Evolutionary conservation across 2,113 vertebrate species (phyloP), one percentile per base, ranked within the genome.

Genomic region (Parus major): DNA sequence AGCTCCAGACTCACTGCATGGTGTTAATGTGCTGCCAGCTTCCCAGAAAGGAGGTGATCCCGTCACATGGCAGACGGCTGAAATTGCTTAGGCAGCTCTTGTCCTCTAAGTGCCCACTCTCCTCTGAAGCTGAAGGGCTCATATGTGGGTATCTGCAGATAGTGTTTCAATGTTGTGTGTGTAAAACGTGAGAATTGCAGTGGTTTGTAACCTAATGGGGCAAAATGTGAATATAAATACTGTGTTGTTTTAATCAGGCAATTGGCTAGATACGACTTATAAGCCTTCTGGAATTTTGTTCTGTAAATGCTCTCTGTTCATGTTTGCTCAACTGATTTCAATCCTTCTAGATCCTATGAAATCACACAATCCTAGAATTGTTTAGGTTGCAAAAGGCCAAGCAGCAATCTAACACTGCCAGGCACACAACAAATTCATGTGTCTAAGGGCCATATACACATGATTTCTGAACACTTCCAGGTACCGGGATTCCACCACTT

Each of bases 1-100:
- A 90, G 42, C 68, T 86, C 55, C 2, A 8, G 52, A 66, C 53
- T 55, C 42, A 10, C 33, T 55, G 35, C 42, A 17, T 2, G 42
- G 42, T 88, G 71, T 47, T 66, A 70, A 70, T 3, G 2, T 12
- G 29, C 47, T 80, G 50, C 90, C 42, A 24, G n/a, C 23, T 80
- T 77, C 90, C 63, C 88, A 81, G 80, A 92, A 94, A 90, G 55
- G 71, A 86, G 29, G 0, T 47, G 64, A 69, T 70, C 52, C 60
- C 39, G 9, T 73, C 86, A 21, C 25, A 55, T 0, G 49, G 13
- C 79, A 76, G 49, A 29, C 2, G 11, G 28, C 39, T 55, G 71
- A 24, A n/a, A 70, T 42, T 66, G 35, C 71, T 93, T 4, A 49
- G 61, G 66, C 36, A 56, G 44, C 36, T 66, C 29, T 33, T 77